Conservation (phyloP, 1,140 invertebrate genomes). For the Leptonema lineaticorne region DNA sequence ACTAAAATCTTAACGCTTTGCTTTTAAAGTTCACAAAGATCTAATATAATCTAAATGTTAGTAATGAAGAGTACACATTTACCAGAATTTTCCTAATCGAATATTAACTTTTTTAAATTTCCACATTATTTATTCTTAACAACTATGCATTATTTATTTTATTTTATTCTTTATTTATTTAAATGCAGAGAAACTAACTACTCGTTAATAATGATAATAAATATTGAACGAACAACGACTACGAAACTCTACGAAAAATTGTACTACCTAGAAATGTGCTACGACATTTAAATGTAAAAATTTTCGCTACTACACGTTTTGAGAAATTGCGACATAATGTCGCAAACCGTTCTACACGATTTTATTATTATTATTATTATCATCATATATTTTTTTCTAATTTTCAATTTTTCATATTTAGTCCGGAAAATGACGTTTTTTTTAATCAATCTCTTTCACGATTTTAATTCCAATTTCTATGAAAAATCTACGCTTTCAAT, state of each 20-base stretch:
- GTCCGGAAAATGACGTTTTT: too few relatives aligned
- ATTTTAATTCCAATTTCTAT: too few relatives aligned
- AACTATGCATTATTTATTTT: neutral
- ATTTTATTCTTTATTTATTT: neutral
- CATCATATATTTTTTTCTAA: neutral
- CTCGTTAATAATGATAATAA: too few relatives aligned
- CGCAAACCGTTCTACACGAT: constrained; percentile 2
- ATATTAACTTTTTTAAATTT: neutral
- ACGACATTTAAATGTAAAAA: constrained; percentile 6
- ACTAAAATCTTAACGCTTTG: constrained; percentile 3
- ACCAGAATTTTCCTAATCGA: neutral
- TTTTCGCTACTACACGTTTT: constrained; percentile 7
- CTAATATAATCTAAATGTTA: constrained; percentile 3
- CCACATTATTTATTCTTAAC: neutral
- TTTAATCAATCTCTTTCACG: too few relatives aligned
- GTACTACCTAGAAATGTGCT: neutral
- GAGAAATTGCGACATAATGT: constrained; percentile 11
- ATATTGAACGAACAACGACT: too few relatives aligned
- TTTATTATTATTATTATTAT: neutral
- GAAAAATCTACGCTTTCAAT: too few relatives aligned
- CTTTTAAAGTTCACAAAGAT: neutral
- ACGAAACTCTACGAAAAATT: neutral
- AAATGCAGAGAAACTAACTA: constrained; percentile 1
- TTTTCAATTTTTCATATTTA: too few relatives aligned
- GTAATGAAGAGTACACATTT: neutral